Evolutionary conservation across 2,888 invertebrate species (phyloP).

Genomic region (Bombyx huttoni): DNA sequence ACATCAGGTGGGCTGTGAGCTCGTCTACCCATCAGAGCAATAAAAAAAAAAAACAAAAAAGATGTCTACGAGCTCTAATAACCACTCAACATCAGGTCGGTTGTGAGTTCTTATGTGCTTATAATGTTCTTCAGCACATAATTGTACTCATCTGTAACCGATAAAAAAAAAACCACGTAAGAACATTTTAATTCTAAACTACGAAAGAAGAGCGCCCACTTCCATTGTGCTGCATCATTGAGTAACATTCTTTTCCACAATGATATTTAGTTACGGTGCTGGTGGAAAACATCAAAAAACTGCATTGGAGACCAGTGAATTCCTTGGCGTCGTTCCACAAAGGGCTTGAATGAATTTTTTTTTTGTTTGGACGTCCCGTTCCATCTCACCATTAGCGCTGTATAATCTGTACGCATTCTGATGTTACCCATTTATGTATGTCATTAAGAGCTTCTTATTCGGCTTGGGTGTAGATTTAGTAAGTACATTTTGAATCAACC

Average conservation of each 20-base stretch:
- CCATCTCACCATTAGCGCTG: not conserved
- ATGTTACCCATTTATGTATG: not conserved
- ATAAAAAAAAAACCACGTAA: not conserved
- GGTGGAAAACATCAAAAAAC: slow-evolving; percentile 44
- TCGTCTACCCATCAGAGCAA: too few species aligned
- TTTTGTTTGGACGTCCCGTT: slow-evolving; percentile 1
- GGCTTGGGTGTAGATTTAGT: too few species aligned
- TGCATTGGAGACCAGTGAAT: slow-evolving; percentile 54
- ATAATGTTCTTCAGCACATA: too few species aligned
- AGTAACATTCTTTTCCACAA: slow-evolving; percentile 22
- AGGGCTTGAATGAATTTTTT: slow-evolving; percentile 17
- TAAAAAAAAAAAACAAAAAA: too few species aligned
- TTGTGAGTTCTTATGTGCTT: too few species aligned
- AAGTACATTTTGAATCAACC: too few species aligned
- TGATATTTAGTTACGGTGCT: slow-evolving; percentile 53
- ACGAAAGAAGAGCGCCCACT: slow-evolving; percentile 17
- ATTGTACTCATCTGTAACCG: too few species aligned
- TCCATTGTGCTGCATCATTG: slow-evolving; percentile 33
- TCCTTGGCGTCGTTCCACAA: slow-evolving; percentile 29
- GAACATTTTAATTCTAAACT: slow-evolving; percentile 3
- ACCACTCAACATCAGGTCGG: too few species aligned
- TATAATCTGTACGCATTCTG: slow-evolving; percentile 5
- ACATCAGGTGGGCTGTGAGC: too few species aligned
- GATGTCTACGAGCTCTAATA: too few species aligned
- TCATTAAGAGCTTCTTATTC: too few species aligned